phyloP scores from a whole-genome alignment of 1,140 invertebrate species.

The Danaus plexippus region DNA sequence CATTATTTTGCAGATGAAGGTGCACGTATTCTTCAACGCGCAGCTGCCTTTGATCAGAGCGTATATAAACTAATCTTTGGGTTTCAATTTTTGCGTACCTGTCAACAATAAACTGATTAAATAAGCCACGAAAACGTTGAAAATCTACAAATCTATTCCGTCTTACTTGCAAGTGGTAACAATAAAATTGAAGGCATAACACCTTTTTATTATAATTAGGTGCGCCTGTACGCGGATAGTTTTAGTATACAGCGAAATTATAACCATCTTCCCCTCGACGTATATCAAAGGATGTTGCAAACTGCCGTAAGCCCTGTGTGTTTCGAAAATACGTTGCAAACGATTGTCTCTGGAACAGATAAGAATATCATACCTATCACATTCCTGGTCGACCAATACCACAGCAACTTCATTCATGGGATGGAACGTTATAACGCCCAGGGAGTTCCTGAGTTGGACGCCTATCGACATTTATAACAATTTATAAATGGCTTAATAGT shows the following conservation, averaged over 20 bases:
- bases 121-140: slow-evolving; percentile 15
- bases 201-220: slow-evolving; percentile 22
- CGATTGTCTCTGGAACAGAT: slow-evolving; percentile 7
- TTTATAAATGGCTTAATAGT: too few species aligned
- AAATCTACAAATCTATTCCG: slow-evolving; percentile 12
- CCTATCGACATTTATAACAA: too few species aligned
- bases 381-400: slow-evolving; percentile 18
- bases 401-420: slow-evolving; percentile 15
- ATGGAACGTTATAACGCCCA: too few species aligned
- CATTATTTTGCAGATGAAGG: background rate
- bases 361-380: slow-evolving; percentile 15
- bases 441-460: too few species aligned
- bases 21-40: slow-evolving; percentile 7
- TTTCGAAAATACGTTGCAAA: slow-evolving; percentile 10
- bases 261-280: too few species aligned
- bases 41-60: slow-evolving; percentile 3
- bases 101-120: slow-evolving; percentile 9
- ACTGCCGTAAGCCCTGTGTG: slow-evolving; percentile 8
- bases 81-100: slow-evolving; percentile 14
- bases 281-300: too few species aligned
- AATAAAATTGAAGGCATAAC: slow-evolving; percentile 20
- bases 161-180: slow-evolving; percentile 18
- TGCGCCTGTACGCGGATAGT: slow-evolving; percentile 5
- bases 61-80: background rate
- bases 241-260: slow-evolving; percentile 7